Percentiles rank a stretch among this genome's conserved stretches.
phyloP scores from a whole-genome alignment of 2,113 vertebrate species.

The Clarias magur region DNA sequence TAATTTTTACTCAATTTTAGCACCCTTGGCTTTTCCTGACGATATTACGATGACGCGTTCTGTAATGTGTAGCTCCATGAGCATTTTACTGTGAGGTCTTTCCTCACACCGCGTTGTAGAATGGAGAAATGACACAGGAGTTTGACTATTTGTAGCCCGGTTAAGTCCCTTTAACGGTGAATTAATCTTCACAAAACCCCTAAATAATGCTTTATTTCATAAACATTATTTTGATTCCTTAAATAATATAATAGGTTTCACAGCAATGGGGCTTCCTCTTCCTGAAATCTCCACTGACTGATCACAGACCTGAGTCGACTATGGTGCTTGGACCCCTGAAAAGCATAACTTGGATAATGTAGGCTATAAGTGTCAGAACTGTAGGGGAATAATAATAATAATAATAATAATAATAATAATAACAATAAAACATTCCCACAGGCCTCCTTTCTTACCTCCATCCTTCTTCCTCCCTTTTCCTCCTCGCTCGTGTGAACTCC shows the following conservation, averaged over 20 bases:
- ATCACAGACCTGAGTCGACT: background rate
- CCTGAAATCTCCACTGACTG: background rate
- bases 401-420: no score
- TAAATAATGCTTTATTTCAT: background rate
- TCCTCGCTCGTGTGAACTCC: slow-evolving; percentile 39
- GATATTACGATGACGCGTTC: background rate
- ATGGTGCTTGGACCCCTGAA: background rate
- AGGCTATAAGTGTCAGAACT: no score
- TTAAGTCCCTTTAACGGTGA: background rate
- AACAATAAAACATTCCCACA: no score
- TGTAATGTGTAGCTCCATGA: background rate
- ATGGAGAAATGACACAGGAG: background rate
- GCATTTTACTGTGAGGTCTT: background rate
- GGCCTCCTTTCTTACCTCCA: slow-evolving; percentile 24
- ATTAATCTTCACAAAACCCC: background rate
- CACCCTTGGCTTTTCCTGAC: background rate
- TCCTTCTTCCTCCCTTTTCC: slow-evolving; percentile 38
- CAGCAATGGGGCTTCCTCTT: background rate
- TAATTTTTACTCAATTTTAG: background rate
- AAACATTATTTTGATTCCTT: background rate
- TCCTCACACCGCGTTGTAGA: background rate
- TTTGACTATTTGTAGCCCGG: background rate
- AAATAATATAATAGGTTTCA: no score
- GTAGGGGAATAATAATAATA: no score
- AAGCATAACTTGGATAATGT: background rate